Evolutionary conservation across 2,797 vertebrate species (phyloP).

Genomic region (Pseudochromis fuscus): DNA sequence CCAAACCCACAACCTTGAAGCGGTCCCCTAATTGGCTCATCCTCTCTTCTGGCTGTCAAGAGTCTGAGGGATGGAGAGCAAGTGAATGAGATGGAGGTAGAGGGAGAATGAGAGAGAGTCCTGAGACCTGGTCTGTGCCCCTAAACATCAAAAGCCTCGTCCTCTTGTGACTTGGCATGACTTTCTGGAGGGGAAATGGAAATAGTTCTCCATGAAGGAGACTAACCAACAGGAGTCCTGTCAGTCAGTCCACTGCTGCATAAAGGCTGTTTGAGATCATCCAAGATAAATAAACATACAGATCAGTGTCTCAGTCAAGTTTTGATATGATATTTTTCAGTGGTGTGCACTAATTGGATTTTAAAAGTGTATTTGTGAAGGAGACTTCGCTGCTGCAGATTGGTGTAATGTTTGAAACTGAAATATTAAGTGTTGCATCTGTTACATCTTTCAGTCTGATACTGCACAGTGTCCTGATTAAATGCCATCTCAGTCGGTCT

Average conservation of each 20-base stretch:
- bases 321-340: too few species aligned
- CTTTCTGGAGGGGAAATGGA: slow-evolving; percentile 1
- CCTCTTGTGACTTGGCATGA: slow-evolving; percentile 2
- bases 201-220: slow-evolving; percentile 14
- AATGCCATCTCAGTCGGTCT: background rate
- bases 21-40: slow-evolving; percentile 24
- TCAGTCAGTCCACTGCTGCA: background rate
- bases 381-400: too few species aligned
- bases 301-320: background rate
- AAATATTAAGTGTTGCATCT: too few species aligned
- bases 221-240: background rate
- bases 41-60: slow-evolving; percentile 19
- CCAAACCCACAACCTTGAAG: slow-evolving; percentile 29
- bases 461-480: background rate
- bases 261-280: background rate
- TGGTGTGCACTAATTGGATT: too few species aligned
- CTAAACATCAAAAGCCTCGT: slow-evolving; percentile 28
- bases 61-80: background rate
- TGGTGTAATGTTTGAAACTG: background rate
- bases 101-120: background rate
- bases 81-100: slow-evolving; percentile 16
- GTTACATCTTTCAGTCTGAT: background rate
- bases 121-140: slow-evolving; percentile 4
- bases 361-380: too few species aligned
- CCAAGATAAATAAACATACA: background rate